Evolutionary conservation across 2,888 invertebrate species (phyloP).

Genomic region (Lochmaea capreae): DNA sequence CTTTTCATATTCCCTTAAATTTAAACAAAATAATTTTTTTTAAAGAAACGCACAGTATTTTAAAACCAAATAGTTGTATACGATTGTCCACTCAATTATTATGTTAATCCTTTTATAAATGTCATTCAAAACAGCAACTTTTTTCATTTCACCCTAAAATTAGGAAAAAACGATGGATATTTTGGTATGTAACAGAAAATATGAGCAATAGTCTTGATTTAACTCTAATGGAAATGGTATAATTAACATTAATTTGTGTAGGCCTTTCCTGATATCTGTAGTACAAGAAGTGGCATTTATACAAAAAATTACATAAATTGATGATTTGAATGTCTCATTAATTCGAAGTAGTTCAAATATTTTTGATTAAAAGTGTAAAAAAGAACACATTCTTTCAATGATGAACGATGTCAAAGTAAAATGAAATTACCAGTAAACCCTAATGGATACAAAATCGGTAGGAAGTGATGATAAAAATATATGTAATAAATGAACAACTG

Average conservation of each 20-base stretch:
- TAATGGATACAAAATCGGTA: too few species aligned
- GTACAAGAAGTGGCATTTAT: neutral
- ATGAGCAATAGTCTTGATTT: too few species aligned
- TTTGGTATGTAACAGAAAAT: neutral
- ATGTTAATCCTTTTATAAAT: neutral
- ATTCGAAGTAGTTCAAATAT: neutral
- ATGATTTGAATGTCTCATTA: neutral
- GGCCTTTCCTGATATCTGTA: neutral
- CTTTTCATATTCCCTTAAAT: neutral
- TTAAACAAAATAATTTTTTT: neutral
- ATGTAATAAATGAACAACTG: too few species aligned
- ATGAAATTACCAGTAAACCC: too few species aligned
- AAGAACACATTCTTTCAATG: too few species aligned
- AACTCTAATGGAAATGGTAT: neutral
- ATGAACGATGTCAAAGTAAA: too few species aligned
- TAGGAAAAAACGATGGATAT: constrained; percentile 18
- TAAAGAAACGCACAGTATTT: neutral
- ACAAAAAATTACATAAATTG: neutral
- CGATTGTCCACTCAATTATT: neutral
- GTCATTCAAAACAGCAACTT: neutral
- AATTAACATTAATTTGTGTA: neutral
- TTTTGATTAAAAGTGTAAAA: too few species aligned
- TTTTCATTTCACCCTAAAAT: neutral
- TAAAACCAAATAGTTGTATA: neutral
- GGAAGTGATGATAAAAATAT: too few species aligned